Evolutionary conservation across 2,888 invertebrate species (phyloP), one percentile per base, ranked within the genome.

Genomic region (Octodonta nipae): DNA sequence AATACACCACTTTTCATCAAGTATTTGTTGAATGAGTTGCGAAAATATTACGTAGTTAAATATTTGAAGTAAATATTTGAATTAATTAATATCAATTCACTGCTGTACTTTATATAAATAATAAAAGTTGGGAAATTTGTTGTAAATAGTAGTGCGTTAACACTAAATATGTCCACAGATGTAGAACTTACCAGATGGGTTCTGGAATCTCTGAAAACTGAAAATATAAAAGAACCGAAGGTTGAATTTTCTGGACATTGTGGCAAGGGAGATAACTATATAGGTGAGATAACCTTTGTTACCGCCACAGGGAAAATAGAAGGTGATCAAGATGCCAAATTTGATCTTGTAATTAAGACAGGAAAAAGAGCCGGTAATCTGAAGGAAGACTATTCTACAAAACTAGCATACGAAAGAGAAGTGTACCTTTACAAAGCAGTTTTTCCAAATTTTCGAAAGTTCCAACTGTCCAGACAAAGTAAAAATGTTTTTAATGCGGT

Each of bases 341-440:
- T 37, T 5, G 11, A 36, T 13, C 26, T 43, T 5, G 41, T 35
- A 4, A n/a, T 42, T 5, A 43, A 43, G 28, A 33, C 28, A 13
- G 38, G 34, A n/a, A 35, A 30, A 14, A 30, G 28, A 12, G 31
- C 26, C 16, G 22, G 34, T 22, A 13, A 12, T 2, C 11, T 32
- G 5, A 20, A 32, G 7, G 22, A 30, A 5, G 7, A n/a, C 3
- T 22, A 2, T 3, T n/a, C n/a, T 4, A 22, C 10, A 22, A 4
- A 10, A 10, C 22, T 11, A 11, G n/a, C 11, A 10, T 22, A 3
- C 4, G n/a, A 10, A 22, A 31, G 35, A 4, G 46, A 46, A 26
- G 42, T 42, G 15, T 33, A 32, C 13, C 32, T 43, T 11, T 46
- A 44, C 33, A 32, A 31, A 20, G 28, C 32, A 13, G 16, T 46